Percentiles rank a stretch among this genome's conserved stretches.
Conservation (phyloP, 2,113 vertebrate species). For the Chrysemys picta region DNA sequence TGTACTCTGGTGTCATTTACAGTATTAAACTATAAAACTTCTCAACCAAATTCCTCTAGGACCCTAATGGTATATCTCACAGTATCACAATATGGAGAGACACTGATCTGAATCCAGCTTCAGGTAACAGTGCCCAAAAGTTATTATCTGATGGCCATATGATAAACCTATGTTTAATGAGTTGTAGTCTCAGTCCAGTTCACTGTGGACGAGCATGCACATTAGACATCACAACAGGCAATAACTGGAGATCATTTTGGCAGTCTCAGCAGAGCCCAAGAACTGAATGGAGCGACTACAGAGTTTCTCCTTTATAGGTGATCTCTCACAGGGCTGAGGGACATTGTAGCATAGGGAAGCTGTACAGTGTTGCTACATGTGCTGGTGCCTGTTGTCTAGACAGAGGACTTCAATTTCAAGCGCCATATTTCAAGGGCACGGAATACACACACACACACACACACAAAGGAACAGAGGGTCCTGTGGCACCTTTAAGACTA, state of each 20-base stretch:
- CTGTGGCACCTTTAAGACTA: too few species aligned
- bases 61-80: background rate
- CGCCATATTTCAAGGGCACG: background rate
- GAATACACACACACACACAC: background rate
- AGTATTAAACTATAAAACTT: background rate
- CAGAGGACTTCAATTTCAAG: background rate
- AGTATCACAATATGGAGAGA: background rate
- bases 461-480: background rate
- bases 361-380: background rate
- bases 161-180: background rate
- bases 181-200: background rate
- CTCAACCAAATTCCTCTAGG: background rate
- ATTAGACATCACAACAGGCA: background rate
- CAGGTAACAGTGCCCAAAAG: background rate
- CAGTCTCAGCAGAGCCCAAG: background rate
- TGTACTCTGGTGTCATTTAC: background rate
- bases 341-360: background rate
- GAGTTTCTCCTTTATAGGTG: background rate
- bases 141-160: background rate
- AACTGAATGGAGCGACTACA: background rate
- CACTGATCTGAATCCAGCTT: background rate
- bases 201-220: fast-evolving
- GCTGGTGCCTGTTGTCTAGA: background rate
- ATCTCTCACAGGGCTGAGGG: fast-evolving
- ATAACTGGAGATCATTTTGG: background rate